phyloP scores from a whole-genome alignment of 2,797 vertebrate genomes.

The Gallinago solitaria region DNA sequence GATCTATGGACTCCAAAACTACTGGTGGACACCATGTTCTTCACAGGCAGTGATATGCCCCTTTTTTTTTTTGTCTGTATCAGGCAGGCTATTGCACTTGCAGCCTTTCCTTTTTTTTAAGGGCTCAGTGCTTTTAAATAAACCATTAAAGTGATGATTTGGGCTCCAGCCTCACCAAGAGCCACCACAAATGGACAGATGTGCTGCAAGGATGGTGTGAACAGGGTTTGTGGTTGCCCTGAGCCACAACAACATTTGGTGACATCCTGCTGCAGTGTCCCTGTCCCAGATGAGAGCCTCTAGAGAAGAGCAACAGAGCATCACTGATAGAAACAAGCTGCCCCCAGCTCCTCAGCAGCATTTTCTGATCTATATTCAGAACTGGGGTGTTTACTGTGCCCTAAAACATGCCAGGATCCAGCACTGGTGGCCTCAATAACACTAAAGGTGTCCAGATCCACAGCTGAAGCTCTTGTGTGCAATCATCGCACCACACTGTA shows the following conservation, averaged over 20 bases:
- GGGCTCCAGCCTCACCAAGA: background rate
- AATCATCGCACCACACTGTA: background rate
- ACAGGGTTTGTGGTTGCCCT: background rate
- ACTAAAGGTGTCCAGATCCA: background rate
- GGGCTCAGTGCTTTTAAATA: background rate
- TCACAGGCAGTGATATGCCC: background rate
- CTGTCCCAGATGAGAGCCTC: background rate
- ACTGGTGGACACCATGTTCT: background rate
- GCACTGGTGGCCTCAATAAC: background rate
- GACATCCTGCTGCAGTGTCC: background rate
- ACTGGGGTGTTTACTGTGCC: background rate
- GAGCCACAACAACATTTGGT: background rate
- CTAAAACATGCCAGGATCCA: background rate
- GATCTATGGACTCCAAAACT: background rate
- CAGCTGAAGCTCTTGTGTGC: background rate
- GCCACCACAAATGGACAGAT: background rate
- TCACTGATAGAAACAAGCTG: accelerated
- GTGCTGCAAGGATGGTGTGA: background rate
- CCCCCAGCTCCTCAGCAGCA: background rate
- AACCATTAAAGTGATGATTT: background rate
- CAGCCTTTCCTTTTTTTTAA: background rate
- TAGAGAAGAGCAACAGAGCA: background rate
- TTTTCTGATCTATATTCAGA: background rate
- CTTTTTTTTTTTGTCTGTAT: background rate
- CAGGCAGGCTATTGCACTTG: background rate